A percentile compares a stretch with the other conserved stretches of the same genome.
Evolutionary conservation across 2,888 invertebrate genomes (phyloP).

Genomic region (Alviniconcha strummeri): DNA sequence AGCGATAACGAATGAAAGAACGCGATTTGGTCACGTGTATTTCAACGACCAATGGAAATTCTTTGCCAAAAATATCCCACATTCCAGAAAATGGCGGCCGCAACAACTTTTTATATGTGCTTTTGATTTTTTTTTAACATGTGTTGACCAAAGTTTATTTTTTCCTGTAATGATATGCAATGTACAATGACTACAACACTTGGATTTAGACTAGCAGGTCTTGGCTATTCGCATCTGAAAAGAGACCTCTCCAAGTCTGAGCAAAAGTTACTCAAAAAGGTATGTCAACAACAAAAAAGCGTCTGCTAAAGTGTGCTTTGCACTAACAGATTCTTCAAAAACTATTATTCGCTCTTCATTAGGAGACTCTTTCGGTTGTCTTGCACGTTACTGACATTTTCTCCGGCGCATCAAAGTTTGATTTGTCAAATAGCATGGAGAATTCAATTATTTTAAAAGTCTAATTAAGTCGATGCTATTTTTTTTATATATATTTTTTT

Average conservation of each 20-base stretch:
- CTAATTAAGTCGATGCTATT: no score
- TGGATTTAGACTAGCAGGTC: slow-evolving; percentile 47
- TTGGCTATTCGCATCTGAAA: slow-evolving; percentile 44
- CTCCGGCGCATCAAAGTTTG: no score
- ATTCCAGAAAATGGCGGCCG: slow-evolving; percentile 38
- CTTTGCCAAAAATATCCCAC: slow-evolving; percentile 30
- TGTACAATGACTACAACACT: slow-evolving; percentile 44
- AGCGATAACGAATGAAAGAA: slow-evolving; percentile 44
- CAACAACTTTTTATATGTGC: neutral
- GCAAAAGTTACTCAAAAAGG: slow-evolving; percentile 34
- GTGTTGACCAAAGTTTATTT: neutral
- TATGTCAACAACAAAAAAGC: slow-evolving; percentile 1
- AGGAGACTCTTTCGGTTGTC: no score
- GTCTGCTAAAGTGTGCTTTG: no score
- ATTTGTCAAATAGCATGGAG: no score
- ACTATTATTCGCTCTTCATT: no score
- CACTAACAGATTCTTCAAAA: no score
- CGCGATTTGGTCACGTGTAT: slow-evolving; percentile 44
- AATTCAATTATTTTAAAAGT: no score
- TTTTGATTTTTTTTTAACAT: neutral
- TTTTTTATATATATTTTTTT: no score
- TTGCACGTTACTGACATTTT: no score
- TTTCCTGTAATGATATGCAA: no score
- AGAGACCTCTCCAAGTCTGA: slow-evolving; percentile 46
- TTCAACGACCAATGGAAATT: slow-evolving; percentile 38